A percentile compares a stretch with the other conserved stretches of the same genome.
Conservation (phyloP, 2,797 vertebrate genomes). For the Gallinago nigripennis region DNA sequence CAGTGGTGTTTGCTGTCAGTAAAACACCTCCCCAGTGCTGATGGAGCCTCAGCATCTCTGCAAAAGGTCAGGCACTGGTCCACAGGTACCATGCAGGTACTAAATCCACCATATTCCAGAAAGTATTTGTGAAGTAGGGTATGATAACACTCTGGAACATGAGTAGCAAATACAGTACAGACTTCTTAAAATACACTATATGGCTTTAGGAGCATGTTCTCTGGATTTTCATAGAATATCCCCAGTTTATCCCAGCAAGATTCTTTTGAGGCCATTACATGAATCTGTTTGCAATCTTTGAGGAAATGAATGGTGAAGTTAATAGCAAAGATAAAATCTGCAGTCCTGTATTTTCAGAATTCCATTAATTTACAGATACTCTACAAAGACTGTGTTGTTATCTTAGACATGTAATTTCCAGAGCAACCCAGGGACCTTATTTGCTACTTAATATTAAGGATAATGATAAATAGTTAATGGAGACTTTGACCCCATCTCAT, state of each 20-base stretch:
- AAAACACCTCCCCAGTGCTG: neutral
- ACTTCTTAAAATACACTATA: neutral
- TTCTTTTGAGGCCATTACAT: neutral
- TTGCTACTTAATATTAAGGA: neutral
- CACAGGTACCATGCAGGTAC: neutral
- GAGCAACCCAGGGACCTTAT: neutral
- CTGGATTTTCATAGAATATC: neutral
- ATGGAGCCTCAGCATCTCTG: neutral
- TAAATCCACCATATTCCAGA: neutral
- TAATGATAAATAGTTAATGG: neutral
- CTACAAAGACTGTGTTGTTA: neutral
- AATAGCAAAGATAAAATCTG: neutral
- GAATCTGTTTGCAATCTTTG: neutral
- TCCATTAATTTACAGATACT: neutral
- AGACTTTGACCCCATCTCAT: neutral
- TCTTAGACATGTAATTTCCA: neutral
- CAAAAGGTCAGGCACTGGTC: neutral
- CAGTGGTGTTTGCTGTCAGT: neutral
- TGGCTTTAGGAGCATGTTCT: neutral
- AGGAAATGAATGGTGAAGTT: neutral
- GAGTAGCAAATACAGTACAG: neutral
- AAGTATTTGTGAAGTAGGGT: neutral
- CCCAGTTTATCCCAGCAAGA: neutral
- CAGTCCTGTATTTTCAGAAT: neutral
- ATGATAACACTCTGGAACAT: neutral